Evolutionary conservation across 2,888 invertebrate genomes (phyloP), one percentile per base, ranked within the genome.

Genomic region (Diabrotica balteata): DNA sequence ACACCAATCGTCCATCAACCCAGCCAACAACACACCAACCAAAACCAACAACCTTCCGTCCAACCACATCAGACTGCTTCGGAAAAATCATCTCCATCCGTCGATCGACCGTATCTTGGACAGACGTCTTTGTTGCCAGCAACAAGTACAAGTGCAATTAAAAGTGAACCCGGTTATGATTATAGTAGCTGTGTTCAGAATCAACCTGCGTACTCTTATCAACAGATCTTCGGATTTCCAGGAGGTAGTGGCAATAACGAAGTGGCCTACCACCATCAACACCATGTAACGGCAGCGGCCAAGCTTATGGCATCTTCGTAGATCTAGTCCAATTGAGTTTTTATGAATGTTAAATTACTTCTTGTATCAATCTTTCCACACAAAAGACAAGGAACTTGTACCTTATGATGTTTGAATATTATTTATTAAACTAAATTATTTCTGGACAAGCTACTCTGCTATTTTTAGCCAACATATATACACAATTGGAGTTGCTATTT

Each of bases 291-390:
- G 51, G 92, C 93, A 71, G 92, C 93, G 68, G 93, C 93, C 66
- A 93, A 93, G 82, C 86, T 93, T 72, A 92, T 94, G 90, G 93
- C 93, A 9, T 92, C 93, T 66, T 93, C 93, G 83, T 93, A 91
- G 61, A 57, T 54, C 54, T 54, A 54, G 47, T 62, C 46, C 32
- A 32, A 32, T 32, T 32, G 5, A 32, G 2, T 32, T 5, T 32
- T 32, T 32, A 4, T 32, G 32, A 32, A 32, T 2, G 32, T 32
- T 32, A 1, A 32, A 32, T 32, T 32, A 32, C 32, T 32, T 32
- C 32, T 32, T 32, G 32, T 32, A 32, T 32, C 32, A 5, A 32
- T 32, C 32, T 32, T 32, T 1, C 32, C 32, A 2, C 4, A 32
- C 32, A 32, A 32, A 32, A 32, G 32, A 32, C 32, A 32, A 32